These are phyloP conservation scores for Serripes groenlandicus DNA, from an alignment of 2,888 invertebrate genomes.

Conservation along the genomic window DNA sequence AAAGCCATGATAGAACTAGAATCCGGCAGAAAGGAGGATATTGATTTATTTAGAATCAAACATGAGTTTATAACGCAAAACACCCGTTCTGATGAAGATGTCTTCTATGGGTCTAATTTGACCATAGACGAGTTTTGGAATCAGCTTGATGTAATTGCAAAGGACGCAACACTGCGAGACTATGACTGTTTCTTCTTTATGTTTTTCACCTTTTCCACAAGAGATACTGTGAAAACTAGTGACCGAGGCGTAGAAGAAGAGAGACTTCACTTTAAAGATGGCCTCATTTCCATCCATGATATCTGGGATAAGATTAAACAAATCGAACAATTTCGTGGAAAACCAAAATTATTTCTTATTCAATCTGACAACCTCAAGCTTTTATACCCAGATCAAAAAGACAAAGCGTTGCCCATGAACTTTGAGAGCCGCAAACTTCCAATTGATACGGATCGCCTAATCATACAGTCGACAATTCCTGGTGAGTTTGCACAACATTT, in stretches of 20 bases:
- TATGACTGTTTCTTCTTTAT: conserved; percentile 21
- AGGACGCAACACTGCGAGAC: neutral
- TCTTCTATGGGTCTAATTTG: neutral
- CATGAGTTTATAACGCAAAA: neutral
- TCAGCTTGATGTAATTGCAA: neutral
- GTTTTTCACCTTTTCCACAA: conserved; percentile 4
- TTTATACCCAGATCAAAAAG: neutral
- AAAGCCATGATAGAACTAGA: neutral
- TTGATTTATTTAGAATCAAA: neutral
- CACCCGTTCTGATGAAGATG: neutral
- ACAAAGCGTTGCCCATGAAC: neutral
- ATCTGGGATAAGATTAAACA: conserved; percentile 8
- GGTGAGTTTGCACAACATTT: neutral
- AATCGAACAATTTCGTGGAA: neutral
- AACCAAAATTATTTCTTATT: conserved; percentile 12
- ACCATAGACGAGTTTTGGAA: neutral
- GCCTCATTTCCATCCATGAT: neutral
- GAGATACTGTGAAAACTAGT: neutral
- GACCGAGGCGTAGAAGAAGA: neutral
- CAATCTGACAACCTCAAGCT: neutral
- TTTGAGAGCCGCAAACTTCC: neutral
- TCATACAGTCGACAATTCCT: conserved; percentile 2
- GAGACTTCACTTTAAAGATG: neutral
- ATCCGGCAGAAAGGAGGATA: neutral
- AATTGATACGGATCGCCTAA: conserved; percentile 4